Percentiles rank a stretch among this genome's conserved stretches.
These are phyloP conservation scores for Chrysolina oricalcia DNA, from an alignment of 2,888 invertebrate genomes.

Conservation along the genomic window DNA sequence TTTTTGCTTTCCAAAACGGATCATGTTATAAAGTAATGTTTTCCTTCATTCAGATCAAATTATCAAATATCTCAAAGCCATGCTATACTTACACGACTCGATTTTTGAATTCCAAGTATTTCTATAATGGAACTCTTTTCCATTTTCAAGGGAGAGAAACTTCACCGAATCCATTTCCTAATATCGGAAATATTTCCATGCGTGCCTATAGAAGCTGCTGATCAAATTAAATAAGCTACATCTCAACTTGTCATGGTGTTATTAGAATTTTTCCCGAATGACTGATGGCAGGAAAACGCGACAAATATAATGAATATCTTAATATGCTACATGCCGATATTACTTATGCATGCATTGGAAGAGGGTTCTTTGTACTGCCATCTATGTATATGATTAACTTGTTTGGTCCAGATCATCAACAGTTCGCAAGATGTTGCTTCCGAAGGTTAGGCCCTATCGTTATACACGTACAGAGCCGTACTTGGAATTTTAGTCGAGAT, in stretches of 20 bases:
- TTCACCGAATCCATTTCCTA: background rate
- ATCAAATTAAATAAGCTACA: conserved; percentile 20
- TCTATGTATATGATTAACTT: conserved; percentile 63
- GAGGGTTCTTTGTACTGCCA: conserved; percentile 54
- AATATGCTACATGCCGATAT: conserved; percentile 49
- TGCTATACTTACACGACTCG: background rate
- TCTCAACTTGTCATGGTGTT: conserved; percentile 35
- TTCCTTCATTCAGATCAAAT: too few species aligned
- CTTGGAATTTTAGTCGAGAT: background rate
- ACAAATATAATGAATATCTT: conserved; percentile 50
- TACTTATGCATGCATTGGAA: conserved; percentile 58
- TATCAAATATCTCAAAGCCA: too few species aligned
- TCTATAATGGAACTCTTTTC: background rate
- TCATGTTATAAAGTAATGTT: too few species aligned
- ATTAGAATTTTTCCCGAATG: conserved; percentile 33
- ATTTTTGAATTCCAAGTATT: background rate
- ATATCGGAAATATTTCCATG: conserved; percentile 3
- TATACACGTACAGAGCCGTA: conserved; percentile 33
- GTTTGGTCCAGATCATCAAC: conserved; percentile 59
- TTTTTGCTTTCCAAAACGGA: too few species aligned
- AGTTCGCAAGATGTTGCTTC: conserved; percentile 56
- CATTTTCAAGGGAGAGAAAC: background rate
- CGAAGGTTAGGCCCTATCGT: conserved; percentile 31
- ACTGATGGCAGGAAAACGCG: conserved; percentile 31
- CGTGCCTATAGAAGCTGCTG: background rate